Evolutionary conservation across 2,113 vertebrate species (phyloP).

Genomic region (human): GRCh38 chr7:32580501-32581000

Average conservation of each 20-base stretch:
- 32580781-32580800: conserved; percentile 75
- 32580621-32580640: background rate
- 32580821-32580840: conserved; percentile 97
- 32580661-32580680: background rate
- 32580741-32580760: background rate
- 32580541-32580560: background rate
- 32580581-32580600: background rate
- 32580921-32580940: background rate
- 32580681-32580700: background rate
- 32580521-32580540: background rate
- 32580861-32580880: conserved; percentile 96
- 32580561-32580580: background rate
- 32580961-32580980: conserved; percentile 18
- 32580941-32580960: background rate
- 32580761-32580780: conserved; percentile 30
- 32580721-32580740: background rate
- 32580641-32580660: conserved; percentile 2
- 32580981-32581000: background rate
- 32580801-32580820: conserved; percentile 98
- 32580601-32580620: background rate
- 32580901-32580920: background rate
- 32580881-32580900: conserved; percentile 94
- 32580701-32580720: background rate
- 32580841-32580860: conserved; percentile 94
- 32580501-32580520: background rate